Percentiles rank a stretch among this genome's conserved stretches.
phyloP scores from a whole-genome alignment of 2,888 invertebrate species.

The Andrena dorsata region DNA sequence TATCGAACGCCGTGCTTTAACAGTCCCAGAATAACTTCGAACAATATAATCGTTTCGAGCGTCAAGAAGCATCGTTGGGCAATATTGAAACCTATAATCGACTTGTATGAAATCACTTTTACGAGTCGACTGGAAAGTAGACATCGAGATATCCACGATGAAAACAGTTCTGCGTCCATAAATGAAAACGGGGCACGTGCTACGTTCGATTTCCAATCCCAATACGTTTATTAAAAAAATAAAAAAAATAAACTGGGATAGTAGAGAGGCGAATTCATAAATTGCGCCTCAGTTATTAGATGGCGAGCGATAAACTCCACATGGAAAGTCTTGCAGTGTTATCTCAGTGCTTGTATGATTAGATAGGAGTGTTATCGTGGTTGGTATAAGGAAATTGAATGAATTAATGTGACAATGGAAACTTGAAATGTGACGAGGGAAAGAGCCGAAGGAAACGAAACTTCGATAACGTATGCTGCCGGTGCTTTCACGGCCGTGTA shows the following conservation, averaged over 20 bases:
- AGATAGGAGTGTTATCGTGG: conserved; percentile 24
- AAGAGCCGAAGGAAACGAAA: background rate
- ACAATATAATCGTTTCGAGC: no score
- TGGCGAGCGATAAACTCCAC: background rate
- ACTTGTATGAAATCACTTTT: no score
- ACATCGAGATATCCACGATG: no score
- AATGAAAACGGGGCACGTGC: no score
- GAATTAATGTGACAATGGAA: background rate
- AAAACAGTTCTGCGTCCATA: no score
- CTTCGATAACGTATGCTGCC: background rate
- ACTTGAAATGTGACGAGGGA: background rate
- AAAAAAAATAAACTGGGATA: background rate
- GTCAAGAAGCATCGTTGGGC: no score
- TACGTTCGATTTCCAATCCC: background rate
- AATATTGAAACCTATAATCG: no score
- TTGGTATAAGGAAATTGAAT: background rate
- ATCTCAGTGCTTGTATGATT: conserved; percentile 19
- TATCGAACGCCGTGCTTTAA: no score
- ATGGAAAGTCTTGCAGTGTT: background rate
- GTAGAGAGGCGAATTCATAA: background rate
- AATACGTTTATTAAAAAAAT: background rate
- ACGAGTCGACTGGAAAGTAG: no score
- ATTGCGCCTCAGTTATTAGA: background rate
- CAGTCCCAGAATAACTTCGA: no score
- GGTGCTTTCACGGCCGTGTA: background rate